These are phyloP conservation scores for Hycleus phaleratus DNA, from an alignment of 1,140 invertebrate genomes.

Conservation along the genomic window DNA sequence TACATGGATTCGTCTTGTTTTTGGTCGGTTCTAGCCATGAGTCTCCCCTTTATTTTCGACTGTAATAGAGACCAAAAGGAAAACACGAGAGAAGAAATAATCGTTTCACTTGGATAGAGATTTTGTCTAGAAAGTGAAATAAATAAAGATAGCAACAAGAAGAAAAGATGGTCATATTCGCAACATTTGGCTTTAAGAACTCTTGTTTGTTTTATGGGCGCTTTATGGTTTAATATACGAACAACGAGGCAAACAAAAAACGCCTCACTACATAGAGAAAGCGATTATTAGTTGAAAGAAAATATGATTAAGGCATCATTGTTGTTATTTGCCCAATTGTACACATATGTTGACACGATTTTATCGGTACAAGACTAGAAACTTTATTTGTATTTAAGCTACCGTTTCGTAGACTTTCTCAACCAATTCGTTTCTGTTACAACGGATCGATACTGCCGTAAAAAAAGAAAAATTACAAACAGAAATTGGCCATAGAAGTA, in stretches of 20 bases:
- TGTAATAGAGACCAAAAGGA: background rate
- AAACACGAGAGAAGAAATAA: conserved; percentile 2
- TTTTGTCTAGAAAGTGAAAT: conserved; percentile 12
- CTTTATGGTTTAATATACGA: conserved; percentile 26
- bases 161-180: conserved; percentile 14
- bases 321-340: conserved; percentile 7
- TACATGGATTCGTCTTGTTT: too few relatives aligned
- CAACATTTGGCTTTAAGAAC: conserved; percentile 28
- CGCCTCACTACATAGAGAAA: too few relatives aligned
- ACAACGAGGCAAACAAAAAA: conserved; percentile 4
- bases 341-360: conserved; percentile 4
- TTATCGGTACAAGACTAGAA: background rate
- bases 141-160: conserved; percentile 14
- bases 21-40: too few relatives aligned
- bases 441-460: too few relatives aligned
- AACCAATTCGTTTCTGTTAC: too few relatives aligned
- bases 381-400: too few relatives aligned
- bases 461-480: too few relatives aligned
- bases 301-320: conserved; percentile 23
- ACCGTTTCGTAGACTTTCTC: too few relatives aligned
- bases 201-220: conserved; percentile 25
- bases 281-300: conserved; percentile 18
- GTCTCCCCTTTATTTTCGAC: too few relatives aligned
- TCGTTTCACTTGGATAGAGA: conserved; percentile 3
- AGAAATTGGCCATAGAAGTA: too few relatives aligned